Base-by-base conservation (phyloP, 2,797 vertebrate species). In the Corythornis leucogaster region DNA sequence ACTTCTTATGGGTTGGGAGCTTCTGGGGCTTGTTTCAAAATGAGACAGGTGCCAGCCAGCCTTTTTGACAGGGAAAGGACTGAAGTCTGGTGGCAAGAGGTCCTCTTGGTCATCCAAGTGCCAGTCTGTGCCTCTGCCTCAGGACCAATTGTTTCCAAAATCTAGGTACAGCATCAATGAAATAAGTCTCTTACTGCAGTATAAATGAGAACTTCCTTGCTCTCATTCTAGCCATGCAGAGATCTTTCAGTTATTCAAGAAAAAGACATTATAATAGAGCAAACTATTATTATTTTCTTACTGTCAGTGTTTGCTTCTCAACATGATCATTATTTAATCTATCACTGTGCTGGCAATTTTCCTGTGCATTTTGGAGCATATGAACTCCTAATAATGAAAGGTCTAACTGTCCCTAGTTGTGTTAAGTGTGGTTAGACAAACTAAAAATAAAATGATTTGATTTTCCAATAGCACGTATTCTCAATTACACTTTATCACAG, bases 301-400 rank as follows among this genome's bases (percentile, higher is more conserved):
- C 82, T 92, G 79, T 64, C 83, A 67, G 71, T 90, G 94, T 94
- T 92, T 93, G 80, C 74, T 81, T 91, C 92, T 90, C 80, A 63
- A 74, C 67, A 90, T 94, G 94, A 93, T 73, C 87, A 95, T 94
- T 85, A 93, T 92, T 95, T 93, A 95, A 91, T 92, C 68, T 68
- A 85, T 87, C 88, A 75, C 73, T 24, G 55, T 0, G 1, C 63
- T 90, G 85, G 67, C 78, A 92, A 91, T 93, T 93, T 94, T 75
- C 89, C 88, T 42, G 80, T 74, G 87, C 91, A 71, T 90, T 96
- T 69, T 91, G 74, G 68, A 95, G 92, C 93, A 88, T 95, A 85
- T 90, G 86, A 94, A 91, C 90, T 92, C 85, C 82, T 95, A 94
- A 97, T 95, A 96, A 97, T 81, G 80, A 87, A 90, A 95, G 89